Conservation (phyloP, 2,888 invertebrate genomes). For the Brachynemurus nebulosus region DNA sequence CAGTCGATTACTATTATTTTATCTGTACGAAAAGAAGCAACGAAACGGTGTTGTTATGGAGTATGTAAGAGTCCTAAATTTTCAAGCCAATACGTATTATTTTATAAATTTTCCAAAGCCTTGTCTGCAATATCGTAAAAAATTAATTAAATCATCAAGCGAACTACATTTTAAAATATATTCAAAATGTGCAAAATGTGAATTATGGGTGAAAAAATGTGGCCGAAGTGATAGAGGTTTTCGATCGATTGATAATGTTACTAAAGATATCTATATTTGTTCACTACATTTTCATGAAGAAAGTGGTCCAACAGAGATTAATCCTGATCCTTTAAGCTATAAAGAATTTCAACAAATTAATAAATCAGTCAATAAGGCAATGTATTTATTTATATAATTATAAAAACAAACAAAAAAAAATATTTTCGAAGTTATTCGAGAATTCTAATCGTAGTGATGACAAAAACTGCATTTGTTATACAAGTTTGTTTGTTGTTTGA, state of each 20-base stretch:
- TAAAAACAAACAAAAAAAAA: slow-evolving; percentile 4
- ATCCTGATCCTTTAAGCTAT: slow-evolving; percentile 15
- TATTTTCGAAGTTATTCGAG: slow-evolving; percentile 5
- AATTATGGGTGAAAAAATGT: slow-evolving; percentile 10
- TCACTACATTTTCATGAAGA: slow-evolving; percentile 12
- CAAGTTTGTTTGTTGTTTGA: slow-evolving; percentile 12
- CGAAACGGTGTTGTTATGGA: slow-evolving; percentile 7
- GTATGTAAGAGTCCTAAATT: slow-evolving; percentile 3
- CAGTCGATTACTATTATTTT: background rate
- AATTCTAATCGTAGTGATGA: slow-evolving; percentile 9
- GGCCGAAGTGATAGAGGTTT: slow-evolving; percentile 7
- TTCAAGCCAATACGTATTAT: slow-evolving; percentile 9
- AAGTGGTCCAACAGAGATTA: slow-evolving; percentile 11
- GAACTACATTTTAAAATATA: slow-evolving; percentile 15
- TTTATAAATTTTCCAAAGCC: slow-evolving; percentile 11
- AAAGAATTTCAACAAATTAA: slow-evolving; percentile 15
- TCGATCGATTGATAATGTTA: slow-evolving; percentile 10
- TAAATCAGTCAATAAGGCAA: slow-evolving; percentile 15
- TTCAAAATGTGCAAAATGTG: slow-evolving; percentile 13
- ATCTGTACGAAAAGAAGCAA: background rate
- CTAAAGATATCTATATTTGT: slow-evolving; percentile 15
- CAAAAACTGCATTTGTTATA: slow-evolving; percentile 13
- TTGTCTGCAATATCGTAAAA: slow-evolving; percentile 15
- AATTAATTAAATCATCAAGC: slow-evolving; percentile 12
- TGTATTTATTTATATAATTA: slow-evolving; percentile 8